A percentile compares a stretch with the other conserved stretches of the same genome.
phyloP scores from a whole-genome alignment of 2,113 vertebrate species.

The Lipotes vexillifer region DNA sequence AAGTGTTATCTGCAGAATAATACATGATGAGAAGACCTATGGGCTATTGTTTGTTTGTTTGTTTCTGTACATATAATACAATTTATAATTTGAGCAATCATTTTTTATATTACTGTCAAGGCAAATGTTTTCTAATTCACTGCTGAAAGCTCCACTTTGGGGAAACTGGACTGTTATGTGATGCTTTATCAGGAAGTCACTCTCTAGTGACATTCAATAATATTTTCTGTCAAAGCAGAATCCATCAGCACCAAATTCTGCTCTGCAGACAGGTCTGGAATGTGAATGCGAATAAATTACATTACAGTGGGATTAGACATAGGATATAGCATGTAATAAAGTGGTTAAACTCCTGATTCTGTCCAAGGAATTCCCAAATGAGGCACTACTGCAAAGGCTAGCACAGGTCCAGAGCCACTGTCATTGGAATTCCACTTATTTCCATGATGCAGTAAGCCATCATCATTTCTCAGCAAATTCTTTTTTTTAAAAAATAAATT shows the following conservation, averaged over 20 bases:
- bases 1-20: background rate
- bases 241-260: background rate
- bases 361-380: background rate
- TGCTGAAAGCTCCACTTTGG: background rate
- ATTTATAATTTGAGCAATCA: background rate
- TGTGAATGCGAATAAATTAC: background rate
- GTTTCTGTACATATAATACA: background rate
- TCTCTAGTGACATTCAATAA: constrained; percentile 38
- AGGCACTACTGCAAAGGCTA: background rate
- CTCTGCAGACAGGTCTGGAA: background rate
- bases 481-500: too few species aligned
- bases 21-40: background rate
- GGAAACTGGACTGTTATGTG: background rate
- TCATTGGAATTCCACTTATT: background rate
- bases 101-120: background rate
- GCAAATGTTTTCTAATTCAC: background rate
- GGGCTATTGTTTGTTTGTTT: too few species aligned
- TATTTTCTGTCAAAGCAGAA: constrained; percentile 28
- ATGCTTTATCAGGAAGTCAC: background rate
- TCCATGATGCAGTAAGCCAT: background rate
- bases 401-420: background rate
- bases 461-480: background rate
- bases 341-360: background rate
- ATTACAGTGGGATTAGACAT: background rate
- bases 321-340: background rate